phyloP scores from a whole-genome alignment of 2,797 vertebrate species.

The Etheostoma perlongum region DNA sequence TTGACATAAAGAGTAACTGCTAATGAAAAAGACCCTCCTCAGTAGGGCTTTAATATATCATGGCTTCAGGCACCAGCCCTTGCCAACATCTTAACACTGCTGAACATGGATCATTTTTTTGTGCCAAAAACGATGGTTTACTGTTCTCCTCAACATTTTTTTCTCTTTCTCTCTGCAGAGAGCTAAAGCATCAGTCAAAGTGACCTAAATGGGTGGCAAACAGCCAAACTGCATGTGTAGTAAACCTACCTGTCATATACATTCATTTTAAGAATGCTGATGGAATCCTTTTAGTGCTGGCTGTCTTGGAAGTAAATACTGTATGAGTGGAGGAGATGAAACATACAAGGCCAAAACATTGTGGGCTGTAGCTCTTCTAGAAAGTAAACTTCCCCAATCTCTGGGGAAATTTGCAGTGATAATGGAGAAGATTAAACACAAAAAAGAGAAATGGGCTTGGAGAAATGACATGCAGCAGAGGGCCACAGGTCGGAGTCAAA shows the following conservation, averaged over 20 bases:
- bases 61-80: constrained; percentile 12
- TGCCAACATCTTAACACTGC: constrained; percentile 39
- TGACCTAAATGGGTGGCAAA: constrained; percentile 51
- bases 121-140: constrained; percentile 43
- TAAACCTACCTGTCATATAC: constrained; percentile 52
- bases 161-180: constrained; percentile 25
- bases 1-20: constrained; percentile 60
- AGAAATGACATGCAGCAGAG: constrained; percentile 10
- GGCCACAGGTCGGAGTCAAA: too few species aligned
- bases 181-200: constrained; percentile 49
- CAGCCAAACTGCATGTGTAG: constrained; percentile 23
- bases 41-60: constrained; percentile 47
- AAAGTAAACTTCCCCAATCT: constrained; percentile 38
- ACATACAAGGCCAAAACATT: constrained; percentile 14
- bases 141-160: constrained; percentile 32
- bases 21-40: constrained; percentile 49
- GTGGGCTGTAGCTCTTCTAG: constrained; percentile 11
- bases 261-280: constrained; percentile 40
- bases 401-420: constrained; percentile 38
- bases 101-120: constrained; percentile 55
- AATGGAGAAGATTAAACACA: constrained; percentile 41
- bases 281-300: constrained; percentile 28
- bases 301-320: constrained; percentile 22
- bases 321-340: constrained; percentile 6
- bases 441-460: constrained; percentile 15